phyloP scores from a whole-genome alignment of 1,140 invertebrate species.

The Lepidotrigona ventralis region DNA sequence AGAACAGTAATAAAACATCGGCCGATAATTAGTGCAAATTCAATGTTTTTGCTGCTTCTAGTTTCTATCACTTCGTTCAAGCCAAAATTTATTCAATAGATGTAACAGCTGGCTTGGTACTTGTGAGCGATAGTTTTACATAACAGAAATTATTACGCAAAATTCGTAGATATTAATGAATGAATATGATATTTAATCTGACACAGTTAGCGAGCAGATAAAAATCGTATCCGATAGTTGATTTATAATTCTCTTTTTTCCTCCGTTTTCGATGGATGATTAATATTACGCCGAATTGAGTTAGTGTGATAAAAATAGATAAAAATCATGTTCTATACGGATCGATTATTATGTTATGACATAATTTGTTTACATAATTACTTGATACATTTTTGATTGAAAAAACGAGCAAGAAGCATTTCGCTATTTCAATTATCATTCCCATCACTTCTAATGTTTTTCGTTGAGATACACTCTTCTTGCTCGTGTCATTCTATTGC shows the following conservation, averaged over 20 bases:
- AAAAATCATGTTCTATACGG: background rate
- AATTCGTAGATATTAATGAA: background rate
- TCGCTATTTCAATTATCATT: slow-evolving; percentile 41
- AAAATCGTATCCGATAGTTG: background rate
- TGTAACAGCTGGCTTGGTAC: background rate
- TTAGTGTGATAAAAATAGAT: background rate
- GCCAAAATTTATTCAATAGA: background rate
- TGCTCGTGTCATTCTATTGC: slow-evolving; percentile 11
- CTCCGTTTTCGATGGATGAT: background rate
- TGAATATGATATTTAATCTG: no score
- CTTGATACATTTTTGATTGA: background rate
- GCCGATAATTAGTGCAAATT: no score
- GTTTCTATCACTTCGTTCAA: no score
- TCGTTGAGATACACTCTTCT: slow-evolving; percentile 28
- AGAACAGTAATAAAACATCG: no score
- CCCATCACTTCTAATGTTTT: background rate
- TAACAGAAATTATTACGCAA: background rate
- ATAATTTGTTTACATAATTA: background rate
- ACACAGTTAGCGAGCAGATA: background rate
- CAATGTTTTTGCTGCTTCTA: no score
- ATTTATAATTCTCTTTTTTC: background rate
- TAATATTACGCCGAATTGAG: background rate
- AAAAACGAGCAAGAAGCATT: background rate
- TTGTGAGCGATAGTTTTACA: background rate
- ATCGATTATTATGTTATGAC: background rate